phyloP scores from a whole-genome alignment of 2,888 invertebrate species.

The Ormyrus thymus region DNA sequence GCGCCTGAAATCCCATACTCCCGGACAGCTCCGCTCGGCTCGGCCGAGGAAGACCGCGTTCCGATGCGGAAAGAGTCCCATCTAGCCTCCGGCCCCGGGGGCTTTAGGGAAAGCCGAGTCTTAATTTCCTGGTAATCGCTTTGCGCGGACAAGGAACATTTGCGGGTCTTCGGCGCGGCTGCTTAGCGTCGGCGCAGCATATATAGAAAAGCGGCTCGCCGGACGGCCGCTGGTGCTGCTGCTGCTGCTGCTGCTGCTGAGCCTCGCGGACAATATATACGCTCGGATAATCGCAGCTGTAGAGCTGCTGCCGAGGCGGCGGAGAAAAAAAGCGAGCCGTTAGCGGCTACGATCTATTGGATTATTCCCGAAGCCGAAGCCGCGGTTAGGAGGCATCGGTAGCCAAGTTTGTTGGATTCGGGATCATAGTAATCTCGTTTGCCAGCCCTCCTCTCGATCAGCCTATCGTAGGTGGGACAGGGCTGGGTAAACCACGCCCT shows the following conservation, averaged over 20 bases:
- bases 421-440: slow-evolving; percentile 75
- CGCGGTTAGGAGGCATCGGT: slow-evolving; percentile 73
- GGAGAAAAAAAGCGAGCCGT: background rate
- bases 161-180: slow-evolving; percentile 32
- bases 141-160: slow-evolving; percentile 2
- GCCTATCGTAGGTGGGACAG: slow-evolving; percentile 70
- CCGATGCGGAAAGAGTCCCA: background rate
- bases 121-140: slow-evolving; percentile 8
- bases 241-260: too few relatives aligned
- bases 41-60: background rate
- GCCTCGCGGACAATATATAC: background rate
- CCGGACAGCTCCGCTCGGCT: too few relatives aligned
- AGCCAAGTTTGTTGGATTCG: slow-evolving; percentile 73
- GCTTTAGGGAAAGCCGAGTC: background rate
- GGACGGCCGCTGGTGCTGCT: too few relatives aligned
- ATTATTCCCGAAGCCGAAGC: slow-evolving; percentile 67
- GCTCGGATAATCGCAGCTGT: slow-evolving; percentile 54
- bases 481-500: slow-evolving; percentile 73
- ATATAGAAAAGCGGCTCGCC: too few relatives aligned
- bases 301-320: slow-evolving; percentile 38
- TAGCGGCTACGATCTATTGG: slow-evolving; percentile 69
- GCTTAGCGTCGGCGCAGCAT: background rate
- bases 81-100: background rate
- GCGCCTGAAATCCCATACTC: too few relatives aligned
- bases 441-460: slow-evolving; percentile 68